Percentiles rank a stretch among this genome's conserved stretches.
phyloP scores from a whole-genome alignment of 2,797 vertebrate genomes.

The Lutjanus campechanus region DNA sequence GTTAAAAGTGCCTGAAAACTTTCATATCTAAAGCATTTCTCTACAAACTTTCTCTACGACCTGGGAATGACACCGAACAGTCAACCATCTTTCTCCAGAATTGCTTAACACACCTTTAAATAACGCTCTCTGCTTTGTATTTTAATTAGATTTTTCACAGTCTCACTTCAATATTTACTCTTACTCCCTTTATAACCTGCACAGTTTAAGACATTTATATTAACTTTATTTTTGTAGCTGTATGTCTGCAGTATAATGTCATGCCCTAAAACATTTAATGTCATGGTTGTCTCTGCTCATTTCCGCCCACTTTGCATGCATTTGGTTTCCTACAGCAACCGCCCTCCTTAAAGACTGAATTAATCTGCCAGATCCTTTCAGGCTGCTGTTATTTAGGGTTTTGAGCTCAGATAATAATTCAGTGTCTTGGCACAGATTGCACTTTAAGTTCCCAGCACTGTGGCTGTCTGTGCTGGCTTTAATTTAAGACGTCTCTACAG shows the following conservation, averaged over 20 bases:
- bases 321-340: conserved; percentile 63
- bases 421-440: conserved; percentile 47
- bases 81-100: too few species aligned
- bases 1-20: background rate
- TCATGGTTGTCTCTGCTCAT: conserved; percentile 15
- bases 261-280: conserved; percentile 1
- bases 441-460: conserved; percentile 53
- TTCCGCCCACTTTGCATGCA: conserved; percentile 44
- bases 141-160: background rate
- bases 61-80: too few species aligned
- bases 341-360: conserved; percentile 42
- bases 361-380: conserved; percentile 65
- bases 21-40: background rate
- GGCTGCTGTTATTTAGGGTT: conserved; percentile 55
- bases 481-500: conserved; percentile 45
- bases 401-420: conserved; percentile 54
- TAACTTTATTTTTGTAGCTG: background rate
- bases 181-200: background rate
- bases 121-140: background rate
- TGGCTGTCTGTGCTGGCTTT: conserved; percentile 36
- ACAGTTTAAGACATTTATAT: background rate
- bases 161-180: background rate
- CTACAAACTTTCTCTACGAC: too few species aligned
- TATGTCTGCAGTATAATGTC: background rate
- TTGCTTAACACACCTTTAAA: background rate